Base-by-base conservation (phyloP, 2,888 invertebrate genomes). In the Salticus scenicus region DNA sequence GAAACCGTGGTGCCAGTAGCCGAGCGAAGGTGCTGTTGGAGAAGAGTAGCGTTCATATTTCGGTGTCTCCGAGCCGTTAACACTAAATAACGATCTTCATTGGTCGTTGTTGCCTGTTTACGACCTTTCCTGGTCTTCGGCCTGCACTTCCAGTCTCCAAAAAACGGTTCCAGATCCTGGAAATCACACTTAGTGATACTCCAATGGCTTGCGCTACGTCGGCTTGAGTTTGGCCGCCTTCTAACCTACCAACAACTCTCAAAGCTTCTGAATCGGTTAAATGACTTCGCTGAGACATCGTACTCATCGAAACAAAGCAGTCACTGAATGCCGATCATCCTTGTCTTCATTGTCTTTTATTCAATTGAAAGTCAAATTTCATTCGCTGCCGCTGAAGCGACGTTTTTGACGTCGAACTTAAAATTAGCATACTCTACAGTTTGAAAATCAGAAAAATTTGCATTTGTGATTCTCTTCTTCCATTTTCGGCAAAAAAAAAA, bases 161-260 rank as follows among this genome's bases (percentile, higher is more conserved):
- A 70, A 70, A 70, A 4, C 41, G 20, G 24, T 70, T 41, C 41
- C 70, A 24, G 8, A 41, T 37, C 41, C 41, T 70, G 70, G 70
- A 70, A 70, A 70, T 70, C 24, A 41, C 70, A 41, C 27, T 70
- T 37, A 20, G 41, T 10, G 63, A 63, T 8, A 63, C 63, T 63
- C 1, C 63, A 63, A 28, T 4, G 63, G 63, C 63, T 63, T 63
- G 17, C 12, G 63, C 63, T 63, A 63, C 24, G 7, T 24, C 41
- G 70, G 70, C 20, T 70, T 70, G 41, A 30, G 70, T 70, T 70
- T 70, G 27, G 37, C 70, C 41, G 41, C 17, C 41, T 1, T 70
- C 70, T 41, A 70, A 41, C 37, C 70, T 20, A 24, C 41, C 67
- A n/a, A 67, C 20, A 24, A 37, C 41, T 14, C 41, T 70, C 70